These are phyloP conservation scores for Euproctis similis DNA, from an alignment of 2,888 invertebrate species.

Conservation along the genomic window DNA sequence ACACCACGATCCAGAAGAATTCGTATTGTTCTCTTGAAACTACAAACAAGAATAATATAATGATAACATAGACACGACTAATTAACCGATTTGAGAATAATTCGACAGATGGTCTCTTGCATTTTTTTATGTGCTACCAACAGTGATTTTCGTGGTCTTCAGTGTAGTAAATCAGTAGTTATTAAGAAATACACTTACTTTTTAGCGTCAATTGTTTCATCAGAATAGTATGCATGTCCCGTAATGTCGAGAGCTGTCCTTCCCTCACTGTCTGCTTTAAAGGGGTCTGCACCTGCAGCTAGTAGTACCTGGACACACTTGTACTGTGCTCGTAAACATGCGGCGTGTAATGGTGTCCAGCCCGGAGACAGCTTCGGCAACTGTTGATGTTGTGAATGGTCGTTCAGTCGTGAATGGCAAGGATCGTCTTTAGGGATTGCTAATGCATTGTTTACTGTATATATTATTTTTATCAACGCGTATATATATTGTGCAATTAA, in stretches of 20 bases:
- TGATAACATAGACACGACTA: not conserved
- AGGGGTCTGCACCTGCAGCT: constrained; percentile 21
- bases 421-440: too few relatives aligned
- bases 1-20: constrained; percentile 9
- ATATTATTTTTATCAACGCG: too few relatives aligned
- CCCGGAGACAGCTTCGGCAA: constrained; percentile 50
- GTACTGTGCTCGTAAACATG: constrained; percentile 54
- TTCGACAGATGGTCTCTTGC: too few relatives aligned
- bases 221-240: constrained; percentile 15
- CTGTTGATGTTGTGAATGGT: too few relatives aligned
- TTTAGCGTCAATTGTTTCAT: constrained; percentile 4
- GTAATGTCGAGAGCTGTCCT: constrained; percentile 24
- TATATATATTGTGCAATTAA: too few relatives aligned
- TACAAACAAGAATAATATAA: constrained; percentile 6
- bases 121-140: too few relatives aligned
- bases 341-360: constrained; percentile 74
- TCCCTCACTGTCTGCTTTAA: constrained; percentile 13
- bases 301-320: constrained; percentile 15
- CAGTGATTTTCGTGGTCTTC: too few relatives aligned
- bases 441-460: too few relatives aligned
- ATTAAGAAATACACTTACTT: constrained; percentile 8
- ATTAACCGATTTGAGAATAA: too few relatives aligned
- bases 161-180: too few relatives aligned
- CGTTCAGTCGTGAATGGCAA: too few relatives aligned
- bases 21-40: constrained; percentile 13